These are phyloP conservation scores for Parnassius apollo DNA, from an alignment of 2,888 invertebrate genomes.

Conservation along the genomic window DNA sequence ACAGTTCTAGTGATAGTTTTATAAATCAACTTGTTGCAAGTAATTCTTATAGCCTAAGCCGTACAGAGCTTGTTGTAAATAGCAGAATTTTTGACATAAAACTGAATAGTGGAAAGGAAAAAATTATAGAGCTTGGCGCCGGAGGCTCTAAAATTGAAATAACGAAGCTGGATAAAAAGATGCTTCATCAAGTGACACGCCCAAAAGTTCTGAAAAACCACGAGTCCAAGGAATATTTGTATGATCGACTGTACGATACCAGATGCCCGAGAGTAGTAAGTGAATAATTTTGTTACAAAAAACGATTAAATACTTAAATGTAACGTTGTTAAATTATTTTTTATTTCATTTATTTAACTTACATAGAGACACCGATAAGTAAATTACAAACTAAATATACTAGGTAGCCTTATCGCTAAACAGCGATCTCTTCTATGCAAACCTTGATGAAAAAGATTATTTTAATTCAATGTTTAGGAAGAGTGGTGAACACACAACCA, in stretches of 20 bases:
- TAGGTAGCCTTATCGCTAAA: too few relatives aligned
- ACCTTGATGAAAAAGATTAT: too few relatives aligned
- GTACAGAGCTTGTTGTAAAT: slow-evolving; percentile 32
- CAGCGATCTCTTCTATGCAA: too few relatives aligned
- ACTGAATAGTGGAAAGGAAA: slow-evolving; percentile 27
- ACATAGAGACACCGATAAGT: too few relatives aligned
- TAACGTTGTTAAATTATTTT: neutral
- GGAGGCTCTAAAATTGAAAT: slow-evolving; percentile 33
- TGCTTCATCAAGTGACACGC: slow-evolving; percentile 49
- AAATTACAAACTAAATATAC: too few relatives aligned
- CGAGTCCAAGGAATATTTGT: slow-evolving; percentile 60
- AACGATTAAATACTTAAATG: neutral
- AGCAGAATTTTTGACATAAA: slow-evolving; percentile 27
- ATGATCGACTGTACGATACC: slow-evolving; percentile 64
- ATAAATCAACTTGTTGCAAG: slow-evolving; percentile 41
- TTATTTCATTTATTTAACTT: too few relatives aligned
- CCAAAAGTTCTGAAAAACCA: slow-evolving; percentile 69
- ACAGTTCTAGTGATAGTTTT: slow-evolving; percentile 41
- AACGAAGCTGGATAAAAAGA: slow-evolving; percentile 45
- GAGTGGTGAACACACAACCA: too few relatives aligned
- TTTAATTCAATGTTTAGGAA: too few relatives aligned
- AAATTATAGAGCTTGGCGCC: slow-evolving; percentile 11
- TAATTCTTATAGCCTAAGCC: slow-evolving; percentile 53
- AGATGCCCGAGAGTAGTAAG: slow-evolving; percentile 67
- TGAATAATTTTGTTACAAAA: slow-evolving; percentile 26